Evolutionary conservation across 2,797 vertebrate genomes (phyloP).

Genomic region (Chromobotia macracanthus): DNA sequence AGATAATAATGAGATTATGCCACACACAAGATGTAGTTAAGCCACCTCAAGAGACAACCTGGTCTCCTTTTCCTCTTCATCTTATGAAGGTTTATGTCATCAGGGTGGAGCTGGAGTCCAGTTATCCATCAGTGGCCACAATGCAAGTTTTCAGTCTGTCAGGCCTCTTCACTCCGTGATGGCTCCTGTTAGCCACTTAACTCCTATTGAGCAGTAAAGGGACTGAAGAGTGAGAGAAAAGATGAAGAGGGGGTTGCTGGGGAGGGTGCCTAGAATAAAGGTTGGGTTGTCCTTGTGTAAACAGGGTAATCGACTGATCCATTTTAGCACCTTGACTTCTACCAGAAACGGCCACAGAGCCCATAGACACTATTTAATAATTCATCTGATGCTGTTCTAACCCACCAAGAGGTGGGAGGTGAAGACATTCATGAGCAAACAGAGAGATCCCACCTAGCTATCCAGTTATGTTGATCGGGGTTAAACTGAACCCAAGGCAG

Average conservation of each 20-base stretch:
- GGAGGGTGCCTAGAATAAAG: slow-evolving; percentile 53
- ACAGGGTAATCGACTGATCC: slow-evolving; percentile 95
- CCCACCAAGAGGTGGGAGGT: slow-evolving; percentile 75
- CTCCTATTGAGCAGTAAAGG: slow-evolving; percentile 64
- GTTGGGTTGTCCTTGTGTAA: slow-evolving; percentile 82
- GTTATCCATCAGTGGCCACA: slow-evolving; percentile 75
- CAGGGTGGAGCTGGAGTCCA: slow-evolving; percentile 62
- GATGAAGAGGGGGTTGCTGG: slow-evolving; percentile 43
- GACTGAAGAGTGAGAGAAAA: slow-evolving; percentile 56
- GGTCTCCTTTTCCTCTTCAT: slow-evolving; percentile 19
- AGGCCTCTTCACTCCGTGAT: slow-evolving; percentile 72
- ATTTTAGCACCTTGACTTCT: slow-evolving; percentile 90
- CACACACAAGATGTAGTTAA: slow-evolving; percentile 28
- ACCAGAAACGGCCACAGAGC: slow-evolving; percentile 87
- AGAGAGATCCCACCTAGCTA: slow-evolving; percentile 62
- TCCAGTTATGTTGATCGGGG: slow-evolving; percentile 67
- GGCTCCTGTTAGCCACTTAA: slow-evolving; percentile 82
- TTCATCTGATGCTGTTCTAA: slow-evolving; percentile 85
- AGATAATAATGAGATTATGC: slow-evolving; percentile 33
- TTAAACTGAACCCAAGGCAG: slow-evolving; percentile 63
- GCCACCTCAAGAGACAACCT: slow-evolving; percentile 27
- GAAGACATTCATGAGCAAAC: slow-evolving; percentile 80
- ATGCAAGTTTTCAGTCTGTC: slow-evolving; percentile 72
- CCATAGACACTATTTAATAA: slow-evolving; percentile 87
- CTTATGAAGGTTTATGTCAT: slow-evolving; percentile 72